Conservation (phyloP, 2,113 vertebrate genomes). For the Salvelinus namaycush region DNA sequence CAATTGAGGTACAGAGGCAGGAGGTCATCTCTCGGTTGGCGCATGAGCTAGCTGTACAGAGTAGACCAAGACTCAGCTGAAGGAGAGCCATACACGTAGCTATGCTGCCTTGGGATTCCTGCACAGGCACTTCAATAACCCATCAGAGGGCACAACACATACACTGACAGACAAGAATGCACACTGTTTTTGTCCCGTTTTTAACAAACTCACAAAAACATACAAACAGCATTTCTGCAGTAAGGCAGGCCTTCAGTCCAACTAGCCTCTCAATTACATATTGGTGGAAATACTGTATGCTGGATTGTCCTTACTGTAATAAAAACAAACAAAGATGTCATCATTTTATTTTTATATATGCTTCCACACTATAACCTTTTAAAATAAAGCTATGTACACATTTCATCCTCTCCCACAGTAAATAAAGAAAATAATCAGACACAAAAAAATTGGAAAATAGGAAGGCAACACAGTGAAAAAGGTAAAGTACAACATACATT, state of each 20-base stretch:
- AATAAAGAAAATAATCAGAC: constrained; percentile 57
- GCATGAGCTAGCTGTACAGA: constrained; percentile 25
- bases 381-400: constrained; percentile 76
- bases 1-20: constrained; percentile 20
- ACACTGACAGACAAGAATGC: neutral
- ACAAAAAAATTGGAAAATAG: constrained; percentile 29
- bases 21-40: constrained; percentile 35
- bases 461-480: constrained; percentile 47
- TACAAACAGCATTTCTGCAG: neutral
- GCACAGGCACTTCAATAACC: constrained; percentile 22
- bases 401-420: constrained; percentile 62
- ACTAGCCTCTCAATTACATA: neutral
- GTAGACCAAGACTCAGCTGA: constrained; percentile 46
- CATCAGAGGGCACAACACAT: neutral
- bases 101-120: constrained; percentile 44
- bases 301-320: neutral
- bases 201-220: neutral
- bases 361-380: constrained; percentile 65
- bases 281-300: neutral
- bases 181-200: neutral
- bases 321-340: constrained; percentile 21
- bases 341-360: constrained; percentile 60
- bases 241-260: no score
- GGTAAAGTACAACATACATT: constrained; percentile 50
- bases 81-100: constrained; percentile 29